Evolutionary conservation across 64 coral and sea anemone species (phyloP).

Genomic region (Montipora foliosa): DNA sequence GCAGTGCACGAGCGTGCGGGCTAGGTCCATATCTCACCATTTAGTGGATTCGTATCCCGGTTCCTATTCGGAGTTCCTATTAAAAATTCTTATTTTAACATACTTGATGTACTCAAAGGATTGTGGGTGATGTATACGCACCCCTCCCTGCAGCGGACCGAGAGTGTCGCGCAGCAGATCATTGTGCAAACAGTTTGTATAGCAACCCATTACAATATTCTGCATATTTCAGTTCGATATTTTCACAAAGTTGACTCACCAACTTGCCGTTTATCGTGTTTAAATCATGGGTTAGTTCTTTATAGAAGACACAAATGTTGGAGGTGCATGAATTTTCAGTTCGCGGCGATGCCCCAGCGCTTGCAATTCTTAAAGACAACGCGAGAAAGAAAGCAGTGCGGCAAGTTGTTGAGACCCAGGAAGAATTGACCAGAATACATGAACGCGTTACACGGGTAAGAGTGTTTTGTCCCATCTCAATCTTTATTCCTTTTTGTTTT

Average conservation of each 20-base stretch:
- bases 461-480: background rate
- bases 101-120: too few species aligned
- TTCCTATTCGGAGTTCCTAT: too few species aligned
- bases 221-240: slow-evolving; percentile 22
- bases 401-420: slow-evolving; percentile 64
- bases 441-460: slow-evolving; percentile 64
- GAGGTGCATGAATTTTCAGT: slow-evolving; percentile 31
- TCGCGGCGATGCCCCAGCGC: slow-evolving; percentile 69
- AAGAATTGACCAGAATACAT: slow-evolving; percentile 56
- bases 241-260: background rate
- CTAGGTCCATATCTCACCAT: too few species aligned
- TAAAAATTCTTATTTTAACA: too few species aligned
- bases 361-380: slow-evolving; percentile 62
- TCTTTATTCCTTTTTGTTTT: background rate
- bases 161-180: background rate
- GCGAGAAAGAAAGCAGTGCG: slow-evolving; percentile 46
- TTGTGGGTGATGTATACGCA: background rate
- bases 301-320: slow-evolving; percentile 2
- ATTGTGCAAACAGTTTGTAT: slow-evolving; percentile 23
- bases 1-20: too few species aligned
- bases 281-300: slow-evolving; percentile 70
- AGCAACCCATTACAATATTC: slow-evolving; percentile 27
- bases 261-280: slow-evolving; percentile 10
- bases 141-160: slow-evolving; percentile 15
- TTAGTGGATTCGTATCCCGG: too few species aligned